phyloP scores from a whole-genome alignment of 2,113 vertebrate species.

The Myrmecobius fasciatus region DNA sequence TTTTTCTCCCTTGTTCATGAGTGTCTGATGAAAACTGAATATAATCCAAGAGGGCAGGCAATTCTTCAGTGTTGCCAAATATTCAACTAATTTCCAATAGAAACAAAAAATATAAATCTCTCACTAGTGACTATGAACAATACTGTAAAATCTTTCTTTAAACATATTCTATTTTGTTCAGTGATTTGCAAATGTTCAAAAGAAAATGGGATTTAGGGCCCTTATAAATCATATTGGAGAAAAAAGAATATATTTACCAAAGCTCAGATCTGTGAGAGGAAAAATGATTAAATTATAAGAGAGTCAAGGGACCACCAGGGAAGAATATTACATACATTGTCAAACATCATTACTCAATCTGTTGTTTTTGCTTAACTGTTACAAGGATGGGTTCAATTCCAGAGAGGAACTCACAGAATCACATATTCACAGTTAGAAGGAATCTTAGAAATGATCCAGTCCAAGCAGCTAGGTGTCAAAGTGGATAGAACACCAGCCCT shows the following conservation, averaged over 20 bases:
- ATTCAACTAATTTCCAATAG: background rate
- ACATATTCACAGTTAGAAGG: background rate
- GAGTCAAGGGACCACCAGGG: background rate
- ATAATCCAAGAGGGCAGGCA: background rate
- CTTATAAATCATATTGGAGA: background rate
- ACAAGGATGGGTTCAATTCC: background rate
- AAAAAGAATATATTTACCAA: background rate
- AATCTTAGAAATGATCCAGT: background rate
- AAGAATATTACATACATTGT: background rate
- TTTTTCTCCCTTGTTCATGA: background rate
- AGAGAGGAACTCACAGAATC: background rate
- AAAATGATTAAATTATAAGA: background rate
- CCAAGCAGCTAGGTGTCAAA: too few relatives aligned
- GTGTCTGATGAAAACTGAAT: constrained; percentile 1
- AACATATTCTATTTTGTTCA: background rate
- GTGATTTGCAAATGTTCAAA: background rate
- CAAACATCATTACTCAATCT: background rate
- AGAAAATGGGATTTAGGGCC: background rate
- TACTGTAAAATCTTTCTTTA: constrained; percentile 30
- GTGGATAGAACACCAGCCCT: too few relatives aligned
- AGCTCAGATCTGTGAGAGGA: background rate
- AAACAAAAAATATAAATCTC: background rate
- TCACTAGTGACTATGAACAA: background rate
- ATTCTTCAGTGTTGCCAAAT: background rate
- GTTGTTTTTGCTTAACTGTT: background rate